Evolutionary conservation across 2,888 invertebrate species (phyloP).

Genomic region (Caenorhabditis sinica): DNA sequence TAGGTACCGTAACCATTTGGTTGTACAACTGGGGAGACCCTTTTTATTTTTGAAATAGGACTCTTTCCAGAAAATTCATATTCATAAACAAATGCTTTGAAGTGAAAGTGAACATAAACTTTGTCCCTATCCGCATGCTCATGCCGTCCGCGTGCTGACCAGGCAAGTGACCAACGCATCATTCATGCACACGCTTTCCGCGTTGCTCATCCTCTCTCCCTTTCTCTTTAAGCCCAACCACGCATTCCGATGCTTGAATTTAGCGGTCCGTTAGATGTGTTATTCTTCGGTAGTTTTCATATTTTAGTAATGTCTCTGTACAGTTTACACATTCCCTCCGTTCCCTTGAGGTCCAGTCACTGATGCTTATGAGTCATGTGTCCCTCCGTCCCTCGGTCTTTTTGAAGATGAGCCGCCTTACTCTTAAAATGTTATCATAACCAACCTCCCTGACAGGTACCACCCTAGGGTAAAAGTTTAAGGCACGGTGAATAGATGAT

Average conservation of each 20-base stretch:
- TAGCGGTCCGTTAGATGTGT: background rate
- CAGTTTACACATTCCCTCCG: slow-evolving; percentile 24
- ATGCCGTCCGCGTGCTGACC: slow-evolving; percentile 6
- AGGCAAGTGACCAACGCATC: slow-evolving; percentile 35
- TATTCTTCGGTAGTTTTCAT: slow-evolving; percentile 34
- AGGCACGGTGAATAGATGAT: background rate
- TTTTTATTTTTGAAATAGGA: background rate
- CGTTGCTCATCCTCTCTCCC: slow-evolving; percentile 25
- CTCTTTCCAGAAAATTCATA: slow-evolving; percentile 5
- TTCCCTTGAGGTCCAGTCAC: slow-evolving; percentile 34
- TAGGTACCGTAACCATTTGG: background rate
- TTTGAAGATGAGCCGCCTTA: slow-evolving; percentile 49
- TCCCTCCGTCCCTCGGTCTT: slow-evolving; percentile 8
- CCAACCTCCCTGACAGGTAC: slow-evolving; percentile 4
- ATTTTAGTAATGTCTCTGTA: slow-evolving; percentile 1
- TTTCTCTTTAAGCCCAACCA: slow-evolving; percentile 13
- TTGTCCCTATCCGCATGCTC: slow-evolving; percentile 1
- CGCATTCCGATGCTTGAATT: slow-evolving; percentile 11
- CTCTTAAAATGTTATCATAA: slow-evolving; percentile 47
- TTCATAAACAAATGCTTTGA: slow-evolving; percentile 36
- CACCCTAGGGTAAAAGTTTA: slow-evolving; percentile 11
- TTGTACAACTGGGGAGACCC: too few species aligned
- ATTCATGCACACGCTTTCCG: slow-evolving; percentile 53
- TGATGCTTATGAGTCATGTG: slow-evolving; percentile 39
- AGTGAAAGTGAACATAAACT: slow-evolving; percentile 37